Conservation (phyloP, 2,113 vertebrate genomes). For the Rhegmatorhina hoffmannsi region DNA sequence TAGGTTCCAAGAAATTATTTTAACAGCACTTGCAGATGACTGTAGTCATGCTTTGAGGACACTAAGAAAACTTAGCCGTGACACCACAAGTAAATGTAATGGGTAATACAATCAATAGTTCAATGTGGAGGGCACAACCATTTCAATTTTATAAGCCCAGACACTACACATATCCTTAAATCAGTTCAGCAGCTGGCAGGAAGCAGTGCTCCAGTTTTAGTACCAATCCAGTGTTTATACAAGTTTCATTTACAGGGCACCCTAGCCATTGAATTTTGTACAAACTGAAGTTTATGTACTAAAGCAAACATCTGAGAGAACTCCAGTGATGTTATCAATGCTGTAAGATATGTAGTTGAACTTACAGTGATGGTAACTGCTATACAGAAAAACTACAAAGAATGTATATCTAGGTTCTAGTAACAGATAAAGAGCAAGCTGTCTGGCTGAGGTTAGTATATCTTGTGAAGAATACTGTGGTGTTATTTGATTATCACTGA, state of each 20-base stretch:
- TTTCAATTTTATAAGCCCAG: conserved; percentile 24
- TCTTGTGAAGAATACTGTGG: neutral
- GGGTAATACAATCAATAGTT: conserved; percentile 25
- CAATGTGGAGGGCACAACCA: neutral
- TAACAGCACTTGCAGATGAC: neutral
- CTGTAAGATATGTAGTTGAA: too few relatives aligned
- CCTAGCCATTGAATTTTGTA: neutral
- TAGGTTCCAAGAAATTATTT: neutral
- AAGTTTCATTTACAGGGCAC: conserved; percentile 16
- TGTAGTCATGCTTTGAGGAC: neutral
- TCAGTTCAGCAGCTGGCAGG: conserved; percentile 27
- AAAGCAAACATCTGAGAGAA: neutral
- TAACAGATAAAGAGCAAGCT: neutral
- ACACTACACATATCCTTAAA: neutral
- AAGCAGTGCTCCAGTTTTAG: conserved; percentile 33
- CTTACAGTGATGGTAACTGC: too few relatives aligned
- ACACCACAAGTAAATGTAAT: neutral
- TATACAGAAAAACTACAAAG: neutral
- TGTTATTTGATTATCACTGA: neutral
- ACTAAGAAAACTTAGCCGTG: neutral
- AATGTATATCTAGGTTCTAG: neutral
- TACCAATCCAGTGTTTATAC: conserved; percentile 28
- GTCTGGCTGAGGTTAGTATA: neutral
- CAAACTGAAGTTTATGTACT: conserved; percentile 27
- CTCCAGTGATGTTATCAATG: neutral